phyloP scores from a whole-genome alignment of 1,140 invertebrate species.

The Trichomalopsis sarcophagae region DNA sequence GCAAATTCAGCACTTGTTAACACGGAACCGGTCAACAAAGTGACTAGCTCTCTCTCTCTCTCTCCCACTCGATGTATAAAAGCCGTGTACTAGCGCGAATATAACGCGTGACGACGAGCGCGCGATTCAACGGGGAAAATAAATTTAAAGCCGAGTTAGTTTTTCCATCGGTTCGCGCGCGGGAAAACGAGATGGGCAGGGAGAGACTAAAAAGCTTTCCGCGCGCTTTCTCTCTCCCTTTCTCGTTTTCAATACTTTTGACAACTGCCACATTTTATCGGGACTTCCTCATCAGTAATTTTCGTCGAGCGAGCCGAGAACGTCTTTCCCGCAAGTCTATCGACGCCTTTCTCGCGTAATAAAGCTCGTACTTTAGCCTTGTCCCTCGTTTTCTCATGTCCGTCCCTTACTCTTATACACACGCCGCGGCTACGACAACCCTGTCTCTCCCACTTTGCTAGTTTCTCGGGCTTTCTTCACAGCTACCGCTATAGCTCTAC shows the following conservation, averaged over 20 bases:
- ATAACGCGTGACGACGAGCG: background rate
- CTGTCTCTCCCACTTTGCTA: too few species aligned
- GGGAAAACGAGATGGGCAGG: background rate
- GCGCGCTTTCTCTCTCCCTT: background rate
- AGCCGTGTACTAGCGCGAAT: too few species aligned
- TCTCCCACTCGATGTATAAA: too few species aligned
- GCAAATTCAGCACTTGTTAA: too few species aligned
- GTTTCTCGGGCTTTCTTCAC: background rate
- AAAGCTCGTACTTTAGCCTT: conserved; percentile 22
- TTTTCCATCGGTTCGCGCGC: background rate
- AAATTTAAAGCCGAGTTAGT: background rate
- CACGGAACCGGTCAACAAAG: too few species aligned
- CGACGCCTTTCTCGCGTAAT: conserved; percentile 40
- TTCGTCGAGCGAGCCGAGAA: background rate
- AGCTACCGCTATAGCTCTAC: background rate
- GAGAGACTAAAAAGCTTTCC: background rate
- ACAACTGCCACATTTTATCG: conserved; percentile 7
- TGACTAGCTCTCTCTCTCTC: too few species aligned
- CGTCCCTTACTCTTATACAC: background rate
- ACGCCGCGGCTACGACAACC: too few species aligned
- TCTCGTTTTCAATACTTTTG: conserved; percentile 9
- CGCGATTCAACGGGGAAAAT: background rate
- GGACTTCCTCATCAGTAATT: conserved; percentile 28
- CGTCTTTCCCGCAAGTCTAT: conserved; percentile 9
- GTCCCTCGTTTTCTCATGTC: background rate